Conservation (phyloP, 2,888 invertebrate species). For the Busseola fusca region DNA sequence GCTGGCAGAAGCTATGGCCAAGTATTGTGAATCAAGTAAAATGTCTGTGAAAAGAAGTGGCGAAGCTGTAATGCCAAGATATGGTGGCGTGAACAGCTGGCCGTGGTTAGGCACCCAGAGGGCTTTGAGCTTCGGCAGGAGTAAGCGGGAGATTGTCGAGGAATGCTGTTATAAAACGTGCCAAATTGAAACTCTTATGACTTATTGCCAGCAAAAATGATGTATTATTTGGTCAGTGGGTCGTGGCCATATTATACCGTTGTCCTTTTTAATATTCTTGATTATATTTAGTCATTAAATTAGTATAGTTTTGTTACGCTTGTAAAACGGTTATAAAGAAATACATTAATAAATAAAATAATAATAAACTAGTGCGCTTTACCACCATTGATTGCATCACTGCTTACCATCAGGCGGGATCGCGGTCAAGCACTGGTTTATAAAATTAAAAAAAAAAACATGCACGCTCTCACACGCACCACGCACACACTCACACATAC, state of each 20-base stretch:
- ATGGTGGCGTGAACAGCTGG: background rate
- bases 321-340: background rate
- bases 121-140: constrained; percentile 13
- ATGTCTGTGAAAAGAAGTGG: constrained; percentile 6
- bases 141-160: constrained; percentile 58
- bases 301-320: background rate
- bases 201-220: constrained; percentile 62
- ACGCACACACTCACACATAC: no score
- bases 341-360: background rate
- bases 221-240: background rate
- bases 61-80: constrained; percentile 36
- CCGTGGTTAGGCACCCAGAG: constrained; percentile 19
- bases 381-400: no score
- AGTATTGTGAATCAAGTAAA: constrained; percentile 28
- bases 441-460: no score
- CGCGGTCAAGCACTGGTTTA: no score
- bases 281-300: background rate
- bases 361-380: no score
- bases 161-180: constrained; percentile 71
- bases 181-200: constrained; percentile 60
- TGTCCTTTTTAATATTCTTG: background rate
- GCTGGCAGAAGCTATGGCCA: constrained; percentile 47
- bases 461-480: no score
- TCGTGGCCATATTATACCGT: background rate
- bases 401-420: no score